Evolutionary conservation across 2,113 vertebrate species (phyloP).

Genomic region (Penelope pileata): DNA sequence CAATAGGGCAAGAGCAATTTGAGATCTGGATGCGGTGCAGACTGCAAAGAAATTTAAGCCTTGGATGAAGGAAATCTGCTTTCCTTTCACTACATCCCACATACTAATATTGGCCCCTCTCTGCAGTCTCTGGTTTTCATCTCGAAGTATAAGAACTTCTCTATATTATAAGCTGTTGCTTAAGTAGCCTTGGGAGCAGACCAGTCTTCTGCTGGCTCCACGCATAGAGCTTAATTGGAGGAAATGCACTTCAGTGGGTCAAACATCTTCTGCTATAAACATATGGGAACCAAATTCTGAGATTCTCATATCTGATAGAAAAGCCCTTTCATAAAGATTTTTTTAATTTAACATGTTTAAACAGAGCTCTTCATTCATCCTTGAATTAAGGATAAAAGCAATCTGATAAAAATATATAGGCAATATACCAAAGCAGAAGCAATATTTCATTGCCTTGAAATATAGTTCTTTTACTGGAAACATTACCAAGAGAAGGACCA

Average conservation of each 20-base stretch:
- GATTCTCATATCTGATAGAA: neutral
- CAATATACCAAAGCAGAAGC: neutral
- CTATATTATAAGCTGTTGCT: neutral
- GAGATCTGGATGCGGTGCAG: neutral
- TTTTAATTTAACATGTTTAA: neutral
- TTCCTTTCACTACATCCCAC: neutral
- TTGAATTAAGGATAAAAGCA: slow-evolving; percentile 41
- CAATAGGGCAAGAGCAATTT: neutral
- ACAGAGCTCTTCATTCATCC: slow-evolving; percentile 37
- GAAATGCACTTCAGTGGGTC: slow-evolving; percentile 3
- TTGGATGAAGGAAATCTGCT: neutral
- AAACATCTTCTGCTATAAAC: neutral
- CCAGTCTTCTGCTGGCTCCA: neutral
- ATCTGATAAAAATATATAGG: slow-evolving; percentile 18
- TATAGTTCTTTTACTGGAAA: neutral
- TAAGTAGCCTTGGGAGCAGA: neutral
- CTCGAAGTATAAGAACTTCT: neutral
- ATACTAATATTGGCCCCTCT: neutral
- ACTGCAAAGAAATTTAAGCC: neutral
- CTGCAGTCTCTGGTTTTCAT: neutral
- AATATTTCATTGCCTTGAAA: neutral
- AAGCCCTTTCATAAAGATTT: neutral
- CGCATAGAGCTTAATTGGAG: neutral
- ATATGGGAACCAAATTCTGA: neutral
- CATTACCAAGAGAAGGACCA: neutral